Evolutionary conservation across 2,113 vertebrate genomes (phyloP), one percentile per base, ranked within the genome.

Genomic region (Equus quagga): DNA sequence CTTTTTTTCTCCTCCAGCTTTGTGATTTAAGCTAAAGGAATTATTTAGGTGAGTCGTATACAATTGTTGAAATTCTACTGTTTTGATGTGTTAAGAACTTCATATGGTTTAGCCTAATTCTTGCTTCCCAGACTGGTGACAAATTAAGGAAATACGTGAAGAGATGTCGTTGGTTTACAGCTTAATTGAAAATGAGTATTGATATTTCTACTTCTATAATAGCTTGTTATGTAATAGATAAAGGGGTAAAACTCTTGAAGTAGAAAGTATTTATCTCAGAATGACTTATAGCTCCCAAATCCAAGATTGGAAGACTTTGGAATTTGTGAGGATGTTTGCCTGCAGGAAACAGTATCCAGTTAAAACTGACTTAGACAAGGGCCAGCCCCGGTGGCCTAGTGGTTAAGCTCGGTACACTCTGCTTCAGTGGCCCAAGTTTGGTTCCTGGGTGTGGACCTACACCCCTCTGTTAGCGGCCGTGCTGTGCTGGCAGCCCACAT

Each of bases 11-110:
- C 24, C 3, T 67, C 8, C 3, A 44, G 2, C 41, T 92, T 24
- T 72, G 15, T 67, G 33, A 1, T 75, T 18, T 65, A 92, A 96
- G 19, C 15, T 54, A 92, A 56, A 79, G 24, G 86, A 56, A 64
- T 54, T 96, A 51, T 31, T 79, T 94, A 76, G 23, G 18, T 60
- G 19, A 95, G 28, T n/a, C 36, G 18, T 78, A 44, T 49, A 23
- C 24, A 65, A 10, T 73, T 89, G 13, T 70, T 97, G 28, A 80
- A 67, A 75, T 84, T 62, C 10, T 81, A 1, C 3, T 4, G 51
- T 82, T 91, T 86, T 91, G 56, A 78, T 54, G n/a, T 91, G 49
- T 67, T 13, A 36, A 31, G 56, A 46, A 82, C 51, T 96, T 76
- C 2, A 4, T 51, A 19, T 41, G 33, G 4, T 93, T 88, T 8